Evolutionary conservation across 2,113 vertebrate genomes (phyloP).

Genomic region (Pungitius pungitius): DNA sequence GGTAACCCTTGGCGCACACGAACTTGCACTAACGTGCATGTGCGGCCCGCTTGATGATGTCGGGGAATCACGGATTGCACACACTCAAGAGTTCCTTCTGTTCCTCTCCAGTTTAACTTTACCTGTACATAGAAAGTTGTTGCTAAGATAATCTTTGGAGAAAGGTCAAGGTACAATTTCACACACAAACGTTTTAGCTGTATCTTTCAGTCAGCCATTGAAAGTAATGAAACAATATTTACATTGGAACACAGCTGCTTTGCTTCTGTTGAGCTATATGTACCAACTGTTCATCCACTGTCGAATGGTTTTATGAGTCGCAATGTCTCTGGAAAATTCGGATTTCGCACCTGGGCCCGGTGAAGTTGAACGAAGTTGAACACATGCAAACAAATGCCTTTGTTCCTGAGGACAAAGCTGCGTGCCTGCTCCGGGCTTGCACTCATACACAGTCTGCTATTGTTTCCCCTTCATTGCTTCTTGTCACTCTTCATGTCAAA

Average conservation of each 20-base stretch:
- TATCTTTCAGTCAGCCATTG: conserved; percentile 46
- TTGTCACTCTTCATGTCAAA: conserved; percentile 92
- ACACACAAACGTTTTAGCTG: conserved; percentile 35
- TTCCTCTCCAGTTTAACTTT: neutral
- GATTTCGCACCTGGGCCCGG: conserved; percentile 90
- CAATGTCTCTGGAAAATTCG: conserved; percentile 74
- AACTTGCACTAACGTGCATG: no score
- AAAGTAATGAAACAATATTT: conserved; percentile 75
- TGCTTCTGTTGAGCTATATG: conserved; percentile 52
- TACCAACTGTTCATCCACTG: conserved; percentile 61
- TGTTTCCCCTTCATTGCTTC: conserved; percentile 91
- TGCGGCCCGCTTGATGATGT: neutral
- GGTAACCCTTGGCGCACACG: neutral
- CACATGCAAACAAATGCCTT: conserved; percentile 91
- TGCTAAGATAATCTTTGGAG: neutral
- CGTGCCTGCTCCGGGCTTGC: conserved; percentile 75
- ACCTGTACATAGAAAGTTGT: neutral
- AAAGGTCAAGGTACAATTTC: conserved; percentile 5
- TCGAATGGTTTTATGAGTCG: conserved; percentile 72
- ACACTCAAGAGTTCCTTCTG: neutral
- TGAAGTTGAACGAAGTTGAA: conserved; percentile 88
- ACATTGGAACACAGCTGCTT: conserved; percentile 69
- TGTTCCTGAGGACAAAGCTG: conserved; percentile 89
- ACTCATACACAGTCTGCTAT: conserved; percentile 85
- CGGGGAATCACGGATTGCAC: neutral